A percentile compares a stretch with the other conserved stretches of the same genome.
These are phyloP conservation scores for Volucella zonaria DNA, from an alignment of 2,888 invertebrate species.

Conservation along the genomic window DNA sequence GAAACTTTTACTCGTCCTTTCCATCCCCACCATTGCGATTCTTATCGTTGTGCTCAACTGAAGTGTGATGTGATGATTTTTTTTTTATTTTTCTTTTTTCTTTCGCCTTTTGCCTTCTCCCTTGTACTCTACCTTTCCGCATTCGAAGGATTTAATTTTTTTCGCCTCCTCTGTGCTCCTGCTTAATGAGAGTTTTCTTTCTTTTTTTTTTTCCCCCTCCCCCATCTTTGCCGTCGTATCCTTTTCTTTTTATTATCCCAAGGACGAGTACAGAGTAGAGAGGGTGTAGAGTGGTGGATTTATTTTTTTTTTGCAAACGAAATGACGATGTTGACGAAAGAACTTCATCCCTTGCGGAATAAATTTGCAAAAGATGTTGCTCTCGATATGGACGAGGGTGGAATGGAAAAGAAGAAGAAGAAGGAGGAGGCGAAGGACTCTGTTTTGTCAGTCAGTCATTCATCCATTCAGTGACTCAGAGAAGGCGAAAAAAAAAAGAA, in stretches of 20 bases:
- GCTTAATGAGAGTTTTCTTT: conserved; percentile 68
- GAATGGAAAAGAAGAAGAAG: not conserved
- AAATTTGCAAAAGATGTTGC: conserved; percentile 66
- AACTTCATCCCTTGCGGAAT: conserved; percentile 65
- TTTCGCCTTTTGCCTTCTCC: not conserved
- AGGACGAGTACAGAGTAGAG: conserved; percentile 40
- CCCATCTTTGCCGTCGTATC: conserved; percentile 46
- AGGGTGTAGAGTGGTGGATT: conserved; percentile 47
- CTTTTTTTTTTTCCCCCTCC: conserved; percentile 27
- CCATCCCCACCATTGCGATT: conserved; percentile 35
- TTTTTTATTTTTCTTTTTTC: conserved; percentile 30
- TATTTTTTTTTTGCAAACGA: conserved; percentile 29
- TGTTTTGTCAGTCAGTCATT: conserved; percentile 68
- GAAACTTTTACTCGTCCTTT: conserved; percentile 43
- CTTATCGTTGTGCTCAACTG: conserved; percentile 65
- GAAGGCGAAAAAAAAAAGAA: conserved; percentile 10
- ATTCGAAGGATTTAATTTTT: conserved; percentile 65
- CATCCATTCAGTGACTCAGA: conserved; percentile 40
- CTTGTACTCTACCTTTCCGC: conserved; percentile 38
- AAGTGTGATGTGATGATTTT: conserved; percentile 70
- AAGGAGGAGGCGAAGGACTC: not conserved
- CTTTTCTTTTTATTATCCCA: conserved; percentile 68
- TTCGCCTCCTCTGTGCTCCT: conserved; percentile 56
- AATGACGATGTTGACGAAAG: conserved; percentile 54
- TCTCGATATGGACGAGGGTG: not conserved